Conservation (phyloP, 1,140 invertebrate species). For the Luehdorfia chinensis region DNA sequence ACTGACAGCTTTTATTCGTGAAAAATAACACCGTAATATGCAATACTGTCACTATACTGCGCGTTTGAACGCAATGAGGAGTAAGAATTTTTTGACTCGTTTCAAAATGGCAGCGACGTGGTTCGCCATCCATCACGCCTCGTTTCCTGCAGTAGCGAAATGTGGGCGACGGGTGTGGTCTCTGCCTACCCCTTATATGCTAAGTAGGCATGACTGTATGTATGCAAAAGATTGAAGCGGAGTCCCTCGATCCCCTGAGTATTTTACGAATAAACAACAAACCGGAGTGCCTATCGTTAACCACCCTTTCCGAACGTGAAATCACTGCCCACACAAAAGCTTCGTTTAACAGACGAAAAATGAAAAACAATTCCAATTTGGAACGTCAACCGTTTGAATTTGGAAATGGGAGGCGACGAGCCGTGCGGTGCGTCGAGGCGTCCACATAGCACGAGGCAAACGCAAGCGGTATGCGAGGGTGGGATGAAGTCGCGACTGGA, state of each 20-base stretch:
- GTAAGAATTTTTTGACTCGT: too few species aligned
- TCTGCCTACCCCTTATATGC: too few species aligned
- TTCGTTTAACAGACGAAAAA: slow-evolving; percentile 59
- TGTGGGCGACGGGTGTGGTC: too few species aligned
- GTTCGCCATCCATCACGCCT: too few species aligned
- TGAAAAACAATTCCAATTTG: slow-evolving; percentile 66
- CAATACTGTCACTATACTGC: too few species aligned
- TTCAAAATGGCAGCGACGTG: too few species aligned
- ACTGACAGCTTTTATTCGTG: too few species aligned
- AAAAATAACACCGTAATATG: too few species aligned
- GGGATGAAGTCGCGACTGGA: background rate
- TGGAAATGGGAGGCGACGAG: slow-evolving; percentile 50
- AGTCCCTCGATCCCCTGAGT: slow-evolving; percentile 3
- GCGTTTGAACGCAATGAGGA: too few species aligned
- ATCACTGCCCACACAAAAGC: slow-evolving; percentile 42
- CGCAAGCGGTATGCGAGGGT: slow-evolving; percentile 21
- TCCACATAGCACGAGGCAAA: slow-evolving; percentile 28
- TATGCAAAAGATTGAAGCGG: too few species aligned
- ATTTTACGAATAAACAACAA: slow-evolving; percentile 13
- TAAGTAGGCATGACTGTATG: too few species aligned
- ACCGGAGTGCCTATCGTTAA: slow-evolving; percentile 9
- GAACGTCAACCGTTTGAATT: slow-evolving; percentile 64
- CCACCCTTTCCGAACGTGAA: slow-evolving; percentile 21
- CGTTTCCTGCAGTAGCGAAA: too few species aligned
- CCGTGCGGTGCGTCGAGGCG: slow-evolving; percentile 39